Conservation (phyloP, 2,113 vertebrate genomes). For the Brevimyrus niger region DNA sequence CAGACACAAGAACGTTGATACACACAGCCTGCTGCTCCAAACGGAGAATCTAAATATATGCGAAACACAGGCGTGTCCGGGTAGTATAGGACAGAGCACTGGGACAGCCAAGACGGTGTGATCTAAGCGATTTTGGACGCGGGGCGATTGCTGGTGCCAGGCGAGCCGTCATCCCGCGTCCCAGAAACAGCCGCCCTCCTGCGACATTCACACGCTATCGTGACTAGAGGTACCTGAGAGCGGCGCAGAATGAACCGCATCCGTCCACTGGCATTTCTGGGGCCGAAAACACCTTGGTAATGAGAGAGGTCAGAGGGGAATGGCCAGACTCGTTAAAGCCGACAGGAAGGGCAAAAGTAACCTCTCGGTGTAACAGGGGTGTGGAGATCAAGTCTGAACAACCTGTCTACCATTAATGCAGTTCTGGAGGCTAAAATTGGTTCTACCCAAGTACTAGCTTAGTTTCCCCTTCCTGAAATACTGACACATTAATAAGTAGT, state of each 20-base stretch:
- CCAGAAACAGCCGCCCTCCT: not conserved
- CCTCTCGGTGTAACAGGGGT: not conserved
- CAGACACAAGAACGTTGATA: not conserved
- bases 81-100: not conserved
- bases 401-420: not conserved
- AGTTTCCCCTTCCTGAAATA: not conserved
- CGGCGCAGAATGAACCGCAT: not conserved
- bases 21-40: not conserved
- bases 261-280: not conserved
- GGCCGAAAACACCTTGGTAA: not conserved
- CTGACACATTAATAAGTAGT: not conserved
- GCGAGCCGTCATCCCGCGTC: accelerated
- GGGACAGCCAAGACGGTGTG: not conserved
- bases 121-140: not conserved
- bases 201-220: not conserved
- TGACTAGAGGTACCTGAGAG: not conserved
- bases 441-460: not conserved
- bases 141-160: not conserved
- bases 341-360: not conserved
- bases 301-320: not conserved
- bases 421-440: not conserved
- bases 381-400: not conserved
- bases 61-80: not conserved
- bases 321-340: not conserved
- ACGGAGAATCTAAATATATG: not conserved